Evolutionary conservation across 1,140 invertebrate species (phyloP), one percentile per base, ranked within the genome.

Genomic region (Aphaenogaster rudis): DNA sequence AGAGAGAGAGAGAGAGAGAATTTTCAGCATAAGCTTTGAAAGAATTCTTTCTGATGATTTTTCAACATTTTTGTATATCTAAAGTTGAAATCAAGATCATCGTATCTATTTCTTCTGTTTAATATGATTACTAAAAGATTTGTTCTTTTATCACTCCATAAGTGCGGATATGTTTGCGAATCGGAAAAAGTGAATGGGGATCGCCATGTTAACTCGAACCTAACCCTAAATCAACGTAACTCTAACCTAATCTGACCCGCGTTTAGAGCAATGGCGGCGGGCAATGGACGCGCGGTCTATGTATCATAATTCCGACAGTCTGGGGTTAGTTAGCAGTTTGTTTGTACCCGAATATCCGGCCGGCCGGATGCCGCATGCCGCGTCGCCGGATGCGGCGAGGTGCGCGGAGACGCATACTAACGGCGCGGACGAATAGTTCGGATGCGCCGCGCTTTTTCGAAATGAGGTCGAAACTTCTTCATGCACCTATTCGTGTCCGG

Each of bases 311-410:
- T 39, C 33, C 69, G 54, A 76, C 54, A 61, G 80, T 81, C 79
- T 39, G 15, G 54, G 79, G 79, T 81, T 81, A 81, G 79, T 84
- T 84, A 84, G 80, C 80, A 84, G 69, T 84, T 76, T 84, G 80
- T 84, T 84, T 84, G 80, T 74, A 74, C 42, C 42, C 42, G 54
- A 84, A 84, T 74, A 76, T 63, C 80, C 80, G 80, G 69, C 33
- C 42, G 42, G n/a, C 80, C 80, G 80, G 80, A 84, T 84, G 42
- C 66, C 79, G 79, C 66, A 59, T 81, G 21, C 79, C 76, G 76
- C 76, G 63, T 78, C 52, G 76, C 63, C 80, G 69, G 80, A 84
- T 84, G 80, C 54, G 69, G 63, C 33, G 54, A 59, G n/a, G 54
- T 13, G 36, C 80, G 54, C 67, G 48, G 63, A 57, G 50, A 69